Evolutionary conservation across 2,797 vertebrate genomes (phyloP).

Genomic region (Adelosebastes latens): DNA sequence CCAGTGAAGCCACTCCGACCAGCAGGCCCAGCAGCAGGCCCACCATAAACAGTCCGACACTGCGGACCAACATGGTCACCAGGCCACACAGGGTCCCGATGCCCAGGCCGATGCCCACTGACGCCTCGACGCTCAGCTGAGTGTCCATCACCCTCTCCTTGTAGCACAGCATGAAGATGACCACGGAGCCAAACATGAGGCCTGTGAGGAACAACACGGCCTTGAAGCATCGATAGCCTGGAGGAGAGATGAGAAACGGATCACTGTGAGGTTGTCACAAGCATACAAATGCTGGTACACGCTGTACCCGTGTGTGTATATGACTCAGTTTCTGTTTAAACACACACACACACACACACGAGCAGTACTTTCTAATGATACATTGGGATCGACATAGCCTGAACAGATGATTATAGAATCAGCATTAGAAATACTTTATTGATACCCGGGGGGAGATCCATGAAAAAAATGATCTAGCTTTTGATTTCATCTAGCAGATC

Average conservation of each 20-base stretch:
- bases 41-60: slow-evolving; percentile 97
- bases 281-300: background rate
- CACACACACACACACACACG: background rate
- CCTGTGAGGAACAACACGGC: slow-evolving; percentile 97
- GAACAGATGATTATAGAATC: background rate
- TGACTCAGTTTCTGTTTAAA: background rate
- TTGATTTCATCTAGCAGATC: background rate
- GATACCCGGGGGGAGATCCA: fast-evolving
- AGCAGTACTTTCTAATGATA: background rate
- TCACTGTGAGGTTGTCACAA: background rate
- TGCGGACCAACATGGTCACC: slow-evolving; percentile 98
- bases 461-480: background rate
- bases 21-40: slow-evolving; percentile 95
- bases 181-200: slow-evolving; percentile 96
- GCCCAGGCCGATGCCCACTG: slow-evolving; percentile 94
- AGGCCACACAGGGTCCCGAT: slow-evolving; percentile 95
- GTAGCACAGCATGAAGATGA: slow-evolving; percentile 99
- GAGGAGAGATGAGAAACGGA: slow-evolving; percentile 19
- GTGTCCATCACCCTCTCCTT: slow-evolving; percentile 98
- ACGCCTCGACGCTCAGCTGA: slow-evolving; percentile 94
- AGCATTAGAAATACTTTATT: no score
- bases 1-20: slow-evolving; percentile 90
- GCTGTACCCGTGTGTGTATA: background rate
- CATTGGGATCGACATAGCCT: background rate
- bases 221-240: slow-evolving; percentile 99